Evolutionary conservation across 2,113 vertebrate species (phyloP).

Genomic region (Fregata magnificens): DNA sequence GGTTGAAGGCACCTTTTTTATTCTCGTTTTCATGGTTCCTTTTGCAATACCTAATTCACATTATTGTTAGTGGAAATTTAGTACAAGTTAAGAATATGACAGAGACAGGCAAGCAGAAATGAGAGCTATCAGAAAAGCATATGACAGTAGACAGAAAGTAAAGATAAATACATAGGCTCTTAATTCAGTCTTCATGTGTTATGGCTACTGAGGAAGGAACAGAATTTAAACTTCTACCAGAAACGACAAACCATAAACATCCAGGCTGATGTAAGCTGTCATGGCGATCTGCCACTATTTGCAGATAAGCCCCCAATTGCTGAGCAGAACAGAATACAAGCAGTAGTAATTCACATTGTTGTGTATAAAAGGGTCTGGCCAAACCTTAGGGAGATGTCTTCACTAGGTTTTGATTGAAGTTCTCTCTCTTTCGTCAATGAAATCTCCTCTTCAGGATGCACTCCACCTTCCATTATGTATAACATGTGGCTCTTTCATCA

Average conservation of each 20-base stretch:
- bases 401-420: neutral
- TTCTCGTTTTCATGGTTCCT: neutral
- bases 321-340: neutral
- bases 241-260: neutral
- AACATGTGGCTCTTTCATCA: neutral
- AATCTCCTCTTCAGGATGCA: neutral
- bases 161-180: neutral
- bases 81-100: neutral
- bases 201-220: neutral
- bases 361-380: neutral
- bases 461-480: neutral
- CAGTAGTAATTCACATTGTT: neutral
- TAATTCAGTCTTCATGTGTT: neutral
- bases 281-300: neutral
- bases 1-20: neutral
- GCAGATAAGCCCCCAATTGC: neutral
- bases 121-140: neutral
- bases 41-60: neutral
- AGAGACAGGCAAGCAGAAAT: neutral
- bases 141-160: neutral
- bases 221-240: neutral
- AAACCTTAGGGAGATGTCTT: neutral
- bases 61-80: neutral
- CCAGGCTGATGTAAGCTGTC: neutral
- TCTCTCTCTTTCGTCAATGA: neutral